Evolutionary conservation across 1,140 invertebrate species (phyloP).

Genomic region (Aphis craccivora): DNA sequence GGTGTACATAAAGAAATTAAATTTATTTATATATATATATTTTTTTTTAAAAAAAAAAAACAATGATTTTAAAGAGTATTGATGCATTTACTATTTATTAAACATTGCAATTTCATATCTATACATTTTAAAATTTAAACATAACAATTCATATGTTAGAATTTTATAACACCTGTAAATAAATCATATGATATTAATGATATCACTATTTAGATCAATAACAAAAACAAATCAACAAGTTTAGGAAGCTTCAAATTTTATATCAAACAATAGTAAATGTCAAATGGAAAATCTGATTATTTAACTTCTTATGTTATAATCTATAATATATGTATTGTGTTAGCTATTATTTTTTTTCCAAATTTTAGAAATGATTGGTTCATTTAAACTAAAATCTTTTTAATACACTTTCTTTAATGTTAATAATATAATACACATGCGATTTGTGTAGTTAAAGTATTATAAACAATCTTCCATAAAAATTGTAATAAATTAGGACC

Average conservation of each 20-base stretch:
- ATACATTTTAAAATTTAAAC: not conserved
- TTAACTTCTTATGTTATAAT: not conserved
- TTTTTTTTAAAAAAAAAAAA: not conserved
- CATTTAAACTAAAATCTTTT: not conserved
- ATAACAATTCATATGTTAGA: not conserved
- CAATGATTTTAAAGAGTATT: not conserved
- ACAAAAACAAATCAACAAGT: not conserved
- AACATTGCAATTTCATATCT: not conserved
- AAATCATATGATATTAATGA: not conserved
- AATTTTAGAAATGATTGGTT: not conserved
- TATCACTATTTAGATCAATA: not conserved
- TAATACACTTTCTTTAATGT: not conserved
- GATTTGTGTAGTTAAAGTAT: not conserved
- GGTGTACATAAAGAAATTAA: not conserved
- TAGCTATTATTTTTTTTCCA: not conserved
- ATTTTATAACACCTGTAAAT: not conserved
- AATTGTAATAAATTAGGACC: not conserved
- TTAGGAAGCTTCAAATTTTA: not conserved
- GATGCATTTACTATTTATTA: not conserved
- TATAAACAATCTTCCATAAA: not conserved
- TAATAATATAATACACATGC: too few species aligned
- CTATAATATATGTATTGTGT: not conserved
- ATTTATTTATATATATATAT: not conserved
- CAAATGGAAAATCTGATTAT: not conserved
- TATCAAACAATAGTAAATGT: not conserved